Conservation (phyloP, 2,888 invertebrate species). For the Petrophora chlorosata region DNA sequence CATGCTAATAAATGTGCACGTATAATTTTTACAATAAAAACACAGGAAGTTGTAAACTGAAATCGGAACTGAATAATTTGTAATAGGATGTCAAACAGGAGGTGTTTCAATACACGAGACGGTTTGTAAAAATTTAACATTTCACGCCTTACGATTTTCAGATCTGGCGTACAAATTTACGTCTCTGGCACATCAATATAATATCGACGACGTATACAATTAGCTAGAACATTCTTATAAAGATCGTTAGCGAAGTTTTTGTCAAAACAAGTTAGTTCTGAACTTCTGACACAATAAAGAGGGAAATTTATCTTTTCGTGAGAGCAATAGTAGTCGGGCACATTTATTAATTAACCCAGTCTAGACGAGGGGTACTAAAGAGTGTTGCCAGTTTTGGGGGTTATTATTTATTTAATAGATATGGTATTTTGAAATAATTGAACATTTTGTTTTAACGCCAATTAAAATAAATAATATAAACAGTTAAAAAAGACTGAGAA, state of each 20-base stretch:
- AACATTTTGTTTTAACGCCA: too few relatives aligned
- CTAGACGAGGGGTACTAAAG: constrained; percentile 45
- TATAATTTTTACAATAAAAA: not conserved
- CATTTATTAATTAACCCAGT: constrained; percentile 61
- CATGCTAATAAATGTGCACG: constrained; percentile 9
- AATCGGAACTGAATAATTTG: constrained; percentile 8
- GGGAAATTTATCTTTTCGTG: constrained; percentile 45
- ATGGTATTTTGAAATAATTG: too few relatives aligned
- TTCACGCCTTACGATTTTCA: constrained; percentile 25
- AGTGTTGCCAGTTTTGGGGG: constrained; percentile 16
- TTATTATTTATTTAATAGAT: not conserved
- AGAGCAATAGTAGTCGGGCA: constrained; percentile 44
- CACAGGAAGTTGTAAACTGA: constrained; percentile 10
- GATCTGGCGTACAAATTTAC: not conserved
- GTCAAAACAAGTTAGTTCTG: constrained; percentile 35
- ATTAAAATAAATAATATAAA: too few relatives aligned
- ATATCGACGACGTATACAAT: constrained; percentile 2
- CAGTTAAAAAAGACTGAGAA: too few relatives aligned
- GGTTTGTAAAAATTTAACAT: constrained; percentile 52
- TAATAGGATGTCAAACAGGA: constrained; percentile 24
- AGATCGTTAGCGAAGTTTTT: constrained; percentile 29
- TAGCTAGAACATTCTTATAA: constrained; percentile 14
- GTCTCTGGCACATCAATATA: not conserved
- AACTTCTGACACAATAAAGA: constrained; percentile 33
- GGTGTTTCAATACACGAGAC: constrained; percentile 67